phyloP scores from a whole-genome alignment of 2,888 invertebrate genomes.

The Tetragonisca angustula region DNA sequence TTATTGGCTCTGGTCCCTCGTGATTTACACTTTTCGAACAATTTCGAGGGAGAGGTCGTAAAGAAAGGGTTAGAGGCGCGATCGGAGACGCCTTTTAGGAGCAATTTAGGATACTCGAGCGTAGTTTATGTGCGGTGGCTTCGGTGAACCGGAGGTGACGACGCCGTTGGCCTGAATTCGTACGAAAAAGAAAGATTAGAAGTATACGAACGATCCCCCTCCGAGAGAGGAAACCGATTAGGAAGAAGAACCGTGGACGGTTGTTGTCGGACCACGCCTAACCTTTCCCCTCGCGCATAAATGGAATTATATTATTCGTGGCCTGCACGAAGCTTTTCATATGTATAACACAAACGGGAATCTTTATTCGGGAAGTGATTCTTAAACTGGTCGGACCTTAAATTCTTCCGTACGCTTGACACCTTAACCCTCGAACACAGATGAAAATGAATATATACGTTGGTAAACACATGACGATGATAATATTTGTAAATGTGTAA shows the following conservation, averaged over 20 bases:
- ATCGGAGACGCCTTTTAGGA: background rate
- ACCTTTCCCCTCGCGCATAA: conserved; percentile 31
- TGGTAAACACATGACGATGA: too few species aligned
- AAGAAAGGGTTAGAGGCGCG: background rate
- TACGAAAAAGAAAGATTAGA: conserved; percentile 57
- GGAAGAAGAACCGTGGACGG: conserved; percentile 41
- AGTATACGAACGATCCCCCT: conserved; percentile 47
- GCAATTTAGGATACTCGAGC: conserved; percentile 17
- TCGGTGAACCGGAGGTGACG: conserved; percentile 34
- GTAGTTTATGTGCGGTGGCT: conserved; percentile 36
- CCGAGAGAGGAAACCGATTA: conserved; percentile 57
- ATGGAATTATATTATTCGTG: conserved; percentile 53
- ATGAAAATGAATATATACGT: too few species aligned
- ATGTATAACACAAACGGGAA: background rate
- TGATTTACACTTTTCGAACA: background rate
- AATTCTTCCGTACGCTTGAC: background rate
- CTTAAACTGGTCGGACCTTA: background rate
- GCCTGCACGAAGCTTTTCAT: conserved; percentile 4
- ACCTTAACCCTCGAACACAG: background rate
- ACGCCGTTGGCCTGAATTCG: conserved; percentile 56
- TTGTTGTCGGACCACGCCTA: conserved; percentile 56
- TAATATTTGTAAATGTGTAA: too few species aligned
- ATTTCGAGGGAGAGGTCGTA: background rate
- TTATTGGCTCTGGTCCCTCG: background rate
- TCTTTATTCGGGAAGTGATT: background rate